Percentiles rank a stretch among this genome's conserved stretches.
Evolutionary conservation across 2,797 vertebrate species (phyloP).

Genomic region (Gallinago solitaria): DNA sequence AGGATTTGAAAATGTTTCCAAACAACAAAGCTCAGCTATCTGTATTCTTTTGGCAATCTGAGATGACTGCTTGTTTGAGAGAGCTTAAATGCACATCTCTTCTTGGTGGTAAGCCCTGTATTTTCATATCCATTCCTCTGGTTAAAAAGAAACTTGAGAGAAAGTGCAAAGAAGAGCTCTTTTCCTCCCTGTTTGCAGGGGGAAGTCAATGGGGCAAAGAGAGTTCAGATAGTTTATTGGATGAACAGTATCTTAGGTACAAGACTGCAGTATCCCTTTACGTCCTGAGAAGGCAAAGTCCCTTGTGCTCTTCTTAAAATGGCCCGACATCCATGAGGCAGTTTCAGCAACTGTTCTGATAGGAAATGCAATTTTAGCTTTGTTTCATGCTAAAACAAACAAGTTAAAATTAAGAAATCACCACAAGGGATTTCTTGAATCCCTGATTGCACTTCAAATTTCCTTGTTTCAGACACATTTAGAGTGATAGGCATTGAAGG

Average conservation of each 20-base stretch:
- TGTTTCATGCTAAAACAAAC: not conserved
- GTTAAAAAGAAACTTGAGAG: not conserved
- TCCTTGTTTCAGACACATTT: not conserved
- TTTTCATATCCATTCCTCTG: not conserved
- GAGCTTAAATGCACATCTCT: not conserved
- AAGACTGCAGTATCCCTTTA: not conserved
- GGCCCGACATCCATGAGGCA: not conserved
- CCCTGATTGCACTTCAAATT: not conserved
- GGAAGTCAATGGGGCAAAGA: not conserved
- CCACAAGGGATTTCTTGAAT: not conserved
- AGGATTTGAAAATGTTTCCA: not conserved
- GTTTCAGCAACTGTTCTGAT: not conserved
- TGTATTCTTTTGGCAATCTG: slow-evolving; percentile 3
- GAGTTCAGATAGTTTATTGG: not conserved
- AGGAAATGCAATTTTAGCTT: not conserved
- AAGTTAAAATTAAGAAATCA: not conserved
- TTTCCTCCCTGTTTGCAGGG: not conserved
- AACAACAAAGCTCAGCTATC: not conserved
- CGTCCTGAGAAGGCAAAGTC: accelerated
- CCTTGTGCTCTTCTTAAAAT: not conserved
- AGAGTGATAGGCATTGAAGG: not conserved
- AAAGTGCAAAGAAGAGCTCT: not conserved
- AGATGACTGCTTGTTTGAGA: not conserved
- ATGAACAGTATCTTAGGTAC: not conserved
- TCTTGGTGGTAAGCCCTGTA: not conserved